Conservation (phyloP, 2,888 invertebrate species). For the Bombyx huttoni region DNA sequence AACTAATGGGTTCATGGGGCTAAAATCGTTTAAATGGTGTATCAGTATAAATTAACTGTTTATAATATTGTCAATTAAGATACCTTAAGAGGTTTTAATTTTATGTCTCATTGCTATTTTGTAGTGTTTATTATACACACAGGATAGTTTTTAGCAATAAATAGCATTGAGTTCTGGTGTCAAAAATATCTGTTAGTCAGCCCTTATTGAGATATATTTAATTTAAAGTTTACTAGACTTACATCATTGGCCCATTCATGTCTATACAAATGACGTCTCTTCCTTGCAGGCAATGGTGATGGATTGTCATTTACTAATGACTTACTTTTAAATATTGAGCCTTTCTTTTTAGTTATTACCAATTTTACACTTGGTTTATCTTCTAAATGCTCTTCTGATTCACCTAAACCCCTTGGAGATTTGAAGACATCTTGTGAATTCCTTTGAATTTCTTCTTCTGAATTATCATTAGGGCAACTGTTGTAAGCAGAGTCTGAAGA, state of each 20-base stretch:
- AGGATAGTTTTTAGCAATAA: too few species aligned
- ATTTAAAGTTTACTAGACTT: conserved; percentile 21
- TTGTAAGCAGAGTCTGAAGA: conserved; percentile 59
- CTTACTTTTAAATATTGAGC: conserved; percentile 91
- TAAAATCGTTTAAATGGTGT: too few species aligned
- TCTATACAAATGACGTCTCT: conserved; percentile 86
- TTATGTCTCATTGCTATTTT: too few species aligned
- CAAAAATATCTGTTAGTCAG: too few species aligned
- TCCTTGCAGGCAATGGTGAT: conserved; percentile 70
- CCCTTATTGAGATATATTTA: too few species aligned
- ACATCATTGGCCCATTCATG: conserved; percentile 92
- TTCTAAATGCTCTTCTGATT: conserved; percentile 45
- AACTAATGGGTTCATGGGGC: too few species aligned
- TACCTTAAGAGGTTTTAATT: too few species aligned
- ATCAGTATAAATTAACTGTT: too few species aligned
- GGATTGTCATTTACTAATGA: conserved; percentile 76
- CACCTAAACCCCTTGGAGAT: conserved; percentile 45
- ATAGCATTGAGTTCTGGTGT: too few species aligned
- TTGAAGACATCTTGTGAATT: conserved; percentile 56
- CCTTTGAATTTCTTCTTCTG: conserved; percentile 50
- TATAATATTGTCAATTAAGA: too few species aligned
- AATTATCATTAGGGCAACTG: conserved; percentile 59
- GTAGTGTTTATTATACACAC: too few species aligned
- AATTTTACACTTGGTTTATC: conserved; percentile 76
- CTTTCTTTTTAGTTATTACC: conserved; percentile 86